Base-by-base conservation (phyloP, 1,140 invertebrate genomes). In the Rhopalosiphum padi region DNA sequence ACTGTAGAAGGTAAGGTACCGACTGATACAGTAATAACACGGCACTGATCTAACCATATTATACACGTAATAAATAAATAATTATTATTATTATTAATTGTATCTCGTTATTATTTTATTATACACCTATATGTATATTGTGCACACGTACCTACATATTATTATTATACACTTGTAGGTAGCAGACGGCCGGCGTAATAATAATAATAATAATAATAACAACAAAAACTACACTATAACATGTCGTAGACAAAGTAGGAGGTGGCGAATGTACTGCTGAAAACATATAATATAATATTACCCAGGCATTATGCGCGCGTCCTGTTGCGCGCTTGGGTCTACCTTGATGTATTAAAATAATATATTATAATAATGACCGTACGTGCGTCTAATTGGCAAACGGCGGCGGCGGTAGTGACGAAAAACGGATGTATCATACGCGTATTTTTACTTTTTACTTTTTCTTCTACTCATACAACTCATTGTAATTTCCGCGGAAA, bases 361-460 rank as follows among this genome's bases (percentile, higher is more conserved):
- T 77, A 77, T n/a, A 68, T 68, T 68, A 77, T n/a, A 77, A 77
- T 77, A 77, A 77, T 15, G 60, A 77, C 60, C 60, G n/a, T 77
- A 77, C 60, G 60, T 77, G 60, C 30, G 60, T 77, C n/a, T 77
- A 77, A 77, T 77, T 77, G 30, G 60, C 60, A n/a, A 77, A 77
- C 60, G n/a, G 60, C 60, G 60, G 60, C 60, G 60, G 60, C 30
- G 30, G 30, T 15, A 77, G n/a, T n/a, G 60, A 77, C 60, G 60
- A 77, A 77, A n/a, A 77, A 77, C 60, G 60, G 60, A 77, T 77
- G 60, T 77, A 77, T 77, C 60, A 77, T 77, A 77, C 15, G 30
- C 60, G 60, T 77, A 77, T 77, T 77, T 77, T 77, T 77, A 77
- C 60, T 77, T 77, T 18, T 77, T 77, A 77, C 60, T 77, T 77